Evolutionary conservation across 2,797 vertebrate genomes (phyloP).

Genomic region (Gymnodraco acuticeps): DNA sequence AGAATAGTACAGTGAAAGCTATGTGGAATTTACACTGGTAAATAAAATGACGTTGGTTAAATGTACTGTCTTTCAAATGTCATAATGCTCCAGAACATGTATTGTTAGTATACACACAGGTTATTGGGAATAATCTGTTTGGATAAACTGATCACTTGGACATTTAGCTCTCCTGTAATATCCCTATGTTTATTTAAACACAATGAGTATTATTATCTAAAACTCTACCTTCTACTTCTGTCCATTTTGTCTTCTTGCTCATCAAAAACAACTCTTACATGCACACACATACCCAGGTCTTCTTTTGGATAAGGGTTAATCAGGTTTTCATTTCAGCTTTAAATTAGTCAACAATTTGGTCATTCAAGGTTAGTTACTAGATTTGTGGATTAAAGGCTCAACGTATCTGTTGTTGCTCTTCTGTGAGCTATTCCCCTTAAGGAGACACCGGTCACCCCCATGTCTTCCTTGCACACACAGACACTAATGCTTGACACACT

Average conservation of each 20-base stretch:
- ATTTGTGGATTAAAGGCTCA: slow-evolving; percentile 9
- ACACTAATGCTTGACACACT: neutral
- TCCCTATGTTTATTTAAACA: too few relatives aligned
- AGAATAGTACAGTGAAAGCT: neutral
- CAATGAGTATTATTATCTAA: too few relatives aligned
- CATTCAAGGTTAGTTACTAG: neutral
- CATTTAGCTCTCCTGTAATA: too few relatives aligned
- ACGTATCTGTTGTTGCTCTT: neutral
- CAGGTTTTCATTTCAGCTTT: neutral
- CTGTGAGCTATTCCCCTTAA: neutral
- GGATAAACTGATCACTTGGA: too few relatives aligned
- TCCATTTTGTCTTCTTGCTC: too few relatives aligned
- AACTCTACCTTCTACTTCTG: too few relatives aligned
- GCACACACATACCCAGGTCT: neutral
- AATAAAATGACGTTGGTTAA: neutral
- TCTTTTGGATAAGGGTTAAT: neutral
- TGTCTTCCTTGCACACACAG: slow-evolving; percentile 16
- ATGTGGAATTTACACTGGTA: neutral
- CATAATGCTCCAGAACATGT: too few relatives aligned
- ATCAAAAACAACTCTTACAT: neutral
- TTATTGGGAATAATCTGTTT: too few relatives aligned
- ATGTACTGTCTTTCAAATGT: too few relatives aligned
- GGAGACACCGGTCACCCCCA: neutral
- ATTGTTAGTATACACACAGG: too few relatives aligned
- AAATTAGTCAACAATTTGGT: neutral